These are phyloP conservation scores for Melanophora roralis DNA, from an alignment of 2,888 invertebrate species.

Conservation along the genomic window DNA sequence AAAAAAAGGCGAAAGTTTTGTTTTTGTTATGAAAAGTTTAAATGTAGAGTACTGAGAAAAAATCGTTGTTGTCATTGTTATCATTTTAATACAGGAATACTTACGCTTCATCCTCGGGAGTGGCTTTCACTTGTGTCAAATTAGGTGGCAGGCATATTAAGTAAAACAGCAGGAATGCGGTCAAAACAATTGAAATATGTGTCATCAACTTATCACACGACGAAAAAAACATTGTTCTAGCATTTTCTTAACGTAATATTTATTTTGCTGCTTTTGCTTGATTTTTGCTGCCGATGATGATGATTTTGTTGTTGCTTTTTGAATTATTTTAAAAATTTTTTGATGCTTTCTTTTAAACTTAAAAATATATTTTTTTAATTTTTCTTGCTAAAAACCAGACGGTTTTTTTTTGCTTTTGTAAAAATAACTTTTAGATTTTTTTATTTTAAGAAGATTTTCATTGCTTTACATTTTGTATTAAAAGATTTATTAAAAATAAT, in stretches of 20 bases:
- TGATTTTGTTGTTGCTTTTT: not conserved
- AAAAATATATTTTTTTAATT: not conserved
- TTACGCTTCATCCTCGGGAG: slow-evolving; percentile 77
- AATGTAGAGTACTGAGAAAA: too few species aligned
- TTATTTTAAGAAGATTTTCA: not conserved
- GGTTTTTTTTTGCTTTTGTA: not conserved
- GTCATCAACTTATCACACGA: slow-evolving; percentile 77
- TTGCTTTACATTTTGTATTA: too few species aligned
- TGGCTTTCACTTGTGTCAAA: slow-evolving; percentile 72
- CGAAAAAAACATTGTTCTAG: slow-evolving; percentile 75
- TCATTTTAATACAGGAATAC: slow-evolving; percentile 60
- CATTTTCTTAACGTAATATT: slow-evolving; percentile 71
- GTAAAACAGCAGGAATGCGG: slow-evolving; percentile 74
- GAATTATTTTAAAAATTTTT: not conserved
- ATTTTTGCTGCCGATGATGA: not conserved
- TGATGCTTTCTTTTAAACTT: not conserved
- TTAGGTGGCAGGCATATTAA: slow-evolving; percentile 72
- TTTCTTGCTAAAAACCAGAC: not conserved
- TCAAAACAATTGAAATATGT: slow-evolving; percentile 75
- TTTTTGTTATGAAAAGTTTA: too few species aligned
- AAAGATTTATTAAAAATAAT: slow-evolving; percentile 41
- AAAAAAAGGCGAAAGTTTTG: too few species aligned
- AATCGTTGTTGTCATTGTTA: too few species aligned
- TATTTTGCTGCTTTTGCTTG: slow-evolving; percentile 1
- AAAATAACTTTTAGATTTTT: not conserved